Evolutionary conservation across 2,797 vertebrate genomes (phyloP).

Genomic region (Typhlichthys subterraneus): DNA sequence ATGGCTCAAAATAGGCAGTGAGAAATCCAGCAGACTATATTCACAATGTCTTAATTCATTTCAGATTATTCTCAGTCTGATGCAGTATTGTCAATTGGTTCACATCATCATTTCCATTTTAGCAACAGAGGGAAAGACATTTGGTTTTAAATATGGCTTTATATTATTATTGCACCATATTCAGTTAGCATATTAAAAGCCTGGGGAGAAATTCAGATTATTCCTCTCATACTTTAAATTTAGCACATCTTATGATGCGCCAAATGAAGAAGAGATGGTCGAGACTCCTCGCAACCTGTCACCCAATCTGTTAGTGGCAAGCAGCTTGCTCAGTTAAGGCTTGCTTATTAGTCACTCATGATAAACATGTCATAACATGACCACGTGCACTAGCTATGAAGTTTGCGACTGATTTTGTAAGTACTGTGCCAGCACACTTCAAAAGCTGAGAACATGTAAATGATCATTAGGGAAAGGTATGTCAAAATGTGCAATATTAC

Average conservation of each 20-base stretch:
- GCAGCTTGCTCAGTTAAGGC: conserved; percentile 13
- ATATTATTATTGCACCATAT: conserved; percentile 31
- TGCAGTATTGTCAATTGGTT: no score
- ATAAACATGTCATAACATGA: not conserved
- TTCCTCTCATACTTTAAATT: conserved; percentile 60
- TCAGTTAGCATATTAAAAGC: conserved; percentile 40
- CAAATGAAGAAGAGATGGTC: conserved; percentile 52
- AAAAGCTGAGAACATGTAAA: no score
- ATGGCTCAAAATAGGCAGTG: no score
- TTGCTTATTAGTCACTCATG: not conserved
- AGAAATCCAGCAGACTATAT: no score
- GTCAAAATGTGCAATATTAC: not conserved
- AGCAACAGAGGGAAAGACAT: not conserved
- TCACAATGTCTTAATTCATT: no score
- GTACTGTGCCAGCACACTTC: no score
- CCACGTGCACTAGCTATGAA: no score
- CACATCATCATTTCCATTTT: no score
- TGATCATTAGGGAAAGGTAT: no score
- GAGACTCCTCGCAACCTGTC: conserved; percentile 59
- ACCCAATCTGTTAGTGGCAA: conserved; percentile 49
- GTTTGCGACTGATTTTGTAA: no score
- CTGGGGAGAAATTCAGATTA: conserved; percentile 49
- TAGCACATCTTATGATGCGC: conserved; percentile 58
- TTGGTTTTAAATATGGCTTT: conserved; percentile 21
- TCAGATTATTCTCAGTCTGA: no score